phyloP scores from a whole-genome alignment of 2,888 invertebrate genomes.

The Heteropelma amictum region DNA sequence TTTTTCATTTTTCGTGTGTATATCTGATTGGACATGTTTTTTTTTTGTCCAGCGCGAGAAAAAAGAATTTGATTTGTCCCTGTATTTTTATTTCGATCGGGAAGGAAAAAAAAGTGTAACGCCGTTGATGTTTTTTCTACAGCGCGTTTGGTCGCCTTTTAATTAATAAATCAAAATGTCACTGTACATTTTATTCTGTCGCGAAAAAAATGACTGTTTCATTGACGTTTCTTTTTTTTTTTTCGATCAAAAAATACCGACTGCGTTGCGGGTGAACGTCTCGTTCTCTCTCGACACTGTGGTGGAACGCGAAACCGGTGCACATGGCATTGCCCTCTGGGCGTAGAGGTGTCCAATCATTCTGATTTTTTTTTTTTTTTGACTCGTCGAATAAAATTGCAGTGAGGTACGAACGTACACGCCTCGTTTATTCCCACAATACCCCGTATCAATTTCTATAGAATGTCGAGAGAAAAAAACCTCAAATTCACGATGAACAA shows the following conservation, averaged over 20 bases:
- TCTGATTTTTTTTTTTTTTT: slow-evolving; percentile 13
- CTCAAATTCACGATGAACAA: not conserved
- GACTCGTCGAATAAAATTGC: slow-evolving; percentile 17
- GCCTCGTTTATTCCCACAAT: not conserved
- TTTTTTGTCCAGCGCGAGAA: not conserved
- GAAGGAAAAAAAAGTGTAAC: not conserved
- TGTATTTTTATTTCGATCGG: too few relatives aligned
- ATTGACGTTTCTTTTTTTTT: slow-evolving; percentile 5
- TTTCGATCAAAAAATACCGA: not conserved
- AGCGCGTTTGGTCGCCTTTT: not conserved
- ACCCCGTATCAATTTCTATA: not conserved
- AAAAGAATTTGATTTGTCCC: not conserved
- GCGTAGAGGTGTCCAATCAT: slow-evolving; percentile 15
- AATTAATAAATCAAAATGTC: slow-evolving; percentile 4
- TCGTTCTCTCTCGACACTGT: not conserved
- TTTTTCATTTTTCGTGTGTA: too few relatives aligned
- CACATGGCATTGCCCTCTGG: not conserved
- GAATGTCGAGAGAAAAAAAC: not conserved
- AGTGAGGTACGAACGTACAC: not conserved
- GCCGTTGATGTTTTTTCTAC: too few relatives aligned
- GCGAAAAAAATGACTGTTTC: not conserved
- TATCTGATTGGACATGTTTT: not conserved
- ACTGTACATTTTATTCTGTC: not conserved
- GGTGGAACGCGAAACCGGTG: not conserved
- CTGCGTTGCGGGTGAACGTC: not conserved